Conservation (phyloP, 2,113 vertebrate genomes). For the Triplophysa dalaica region DNA sequence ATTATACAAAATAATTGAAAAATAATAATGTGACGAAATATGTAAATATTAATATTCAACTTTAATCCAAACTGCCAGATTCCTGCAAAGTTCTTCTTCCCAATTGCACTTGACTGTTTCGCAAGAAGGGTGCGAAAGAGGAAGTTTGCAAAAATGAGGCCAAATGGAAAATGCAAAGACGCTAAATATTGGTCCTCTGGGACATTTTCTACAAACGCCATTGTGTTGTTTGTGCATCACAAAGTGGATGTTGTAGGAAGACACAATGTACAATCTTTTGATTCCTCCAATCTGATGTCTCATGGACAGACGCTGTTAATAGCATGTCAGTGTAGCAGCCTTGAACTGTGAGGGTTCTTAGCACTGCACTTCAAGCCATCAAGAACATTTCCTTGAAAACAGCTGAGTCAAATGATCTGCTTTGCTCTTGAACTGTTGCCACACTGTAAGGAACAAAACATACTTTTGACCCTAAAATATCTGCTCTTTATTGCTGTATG, state of each 20-base stretch:
- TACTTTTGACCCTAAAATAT: conserved; percentile 59
- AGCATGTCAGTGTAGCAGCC: not conserved
- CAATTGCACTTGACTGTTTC: conserved; percentile 22
- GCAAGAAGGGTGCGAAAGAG: conserved; percentile 47
- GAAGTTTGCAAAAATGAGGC: conserved; percentile 38
- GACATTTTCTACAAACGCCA: conserved; percentile 41
- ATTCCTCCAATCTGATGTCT: not conserved
- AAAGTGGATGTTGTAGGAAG: not conserved
- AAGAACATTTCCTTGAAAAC: conserved; percentile 20
- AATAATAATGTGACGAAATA: too few relatives aligned
- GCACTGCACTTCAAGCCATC: conserved; percentile 33
- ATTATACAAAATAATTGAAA: not conserved
- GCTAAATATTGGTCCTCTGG: conserved; percentile 53
- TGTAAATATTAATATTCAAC: too few relatives aligned
- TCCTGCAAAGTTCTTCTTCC: not conserved
- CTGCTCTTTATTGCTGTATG: not conserved
- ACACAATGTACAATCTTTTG: not conserved
- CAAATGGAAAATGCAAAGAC: conserved; percentile 58
- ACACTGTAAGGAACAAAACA: conserved; percentile 45
- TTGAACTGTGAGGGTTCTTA: not conserved
- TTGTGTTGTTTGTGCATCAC: not conserved
- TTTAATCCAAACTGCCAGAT: not conserved
- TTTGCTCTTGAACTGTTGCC: conserved; percentile 22
- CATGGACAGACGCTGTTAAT: not conserved
- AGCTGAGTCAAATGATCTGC: conserved; percentile 34